These are phyloP conservation scores for Myiozetetes cayanensis DNA, from an alignment of 2,113 vertebrate species.

Conservation along the genomic window DNA sequence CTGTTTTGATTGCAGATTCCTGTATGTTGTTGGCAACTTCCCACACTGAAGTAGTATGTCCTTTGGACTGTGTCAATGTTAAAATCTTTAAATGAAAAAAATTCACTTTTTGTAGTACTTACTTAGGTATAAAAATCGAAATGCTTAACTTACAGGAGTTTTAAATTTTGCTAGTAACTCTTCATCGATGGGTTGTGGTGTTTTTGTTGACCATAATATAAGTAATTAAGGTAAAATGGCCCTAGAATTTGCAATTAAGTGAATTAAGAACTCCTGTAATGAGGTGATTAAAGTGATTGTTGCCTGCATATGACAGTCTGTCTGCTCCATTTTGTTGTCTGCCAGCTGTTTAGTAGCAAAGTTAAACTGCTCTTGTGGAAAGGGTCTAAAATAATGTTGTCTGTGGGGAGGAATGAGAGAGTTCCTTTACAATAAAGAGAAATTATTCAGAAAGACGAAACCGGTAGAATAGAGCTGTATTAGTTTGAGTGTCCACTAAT, in stretches of 20 bases:
- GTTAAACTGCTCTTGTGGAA: not conserved
- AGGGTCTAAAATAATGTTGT: not conserved
- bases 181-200: not conserved
- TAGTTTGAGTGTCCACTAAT: not conserved
- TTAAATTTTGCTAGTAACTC: not conserved
- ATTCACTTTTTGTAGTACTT: not conserved
- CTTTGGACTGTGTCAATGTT: not conserved
- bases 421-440: not conserved
- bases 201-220: not conserved
- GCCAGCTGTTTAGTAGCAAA: not conserved
- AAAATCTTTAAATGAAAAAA: not conserved
- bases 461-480: not conserved
- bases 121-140: not conserved
- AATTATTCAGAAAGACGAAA: not conserved
- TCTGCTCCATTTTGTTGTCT: not conserved
- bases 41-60: not conserved
- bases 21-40: not conserved
- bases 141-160: not conserved
- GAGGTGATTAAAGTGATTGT: not conserved
- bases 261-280: not conserved
- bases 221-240: conserved; percentile 1
- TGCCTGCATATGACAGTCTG: not conserved
- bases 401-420: not conserved
- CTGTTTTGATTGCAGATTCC: not conserved
- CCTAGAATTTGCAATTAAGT: not conserved